Evolutionary conservation across 2,113 vertebrate species (phyloP).

Genomic region (Syrrhaptes paradoxus): DNA sequence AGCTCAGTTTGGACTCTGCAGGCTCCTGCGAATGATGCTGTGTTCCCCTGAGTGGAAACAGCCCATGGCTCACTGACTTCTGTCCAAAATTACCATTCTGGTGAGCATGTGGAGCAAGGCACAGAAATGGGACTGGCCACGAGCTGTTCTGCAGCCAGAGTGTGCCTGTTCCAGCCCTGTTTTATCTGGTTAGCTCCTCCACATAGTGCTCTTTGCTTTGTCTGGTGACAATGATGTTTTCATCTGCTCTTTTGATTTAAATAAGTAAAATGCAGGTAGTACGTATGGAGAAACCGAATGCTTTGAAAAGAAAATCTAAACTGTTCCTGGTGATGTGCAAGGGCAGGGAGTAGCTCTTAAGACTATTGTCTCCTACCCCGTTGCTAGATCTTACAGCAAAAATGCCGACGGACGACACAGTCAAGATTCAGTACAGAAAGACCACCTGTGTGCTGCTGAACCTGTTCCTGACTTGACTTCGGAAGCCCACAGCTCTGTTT

Average conservation of each 20-base stretch:
- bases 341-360: background rate
- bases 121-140: background rate
- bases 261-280: background rate
- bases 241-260: background rate
- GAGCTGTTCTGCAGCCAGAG: background rate
- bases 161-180: background rate
- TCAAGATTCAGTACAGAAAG: constrained; percentile 62
- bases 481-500: background rate
- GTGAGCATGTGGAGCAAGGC: background rate
- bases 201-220: background rate
- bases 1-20: background rate
- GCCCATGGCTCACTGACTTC: background rate
- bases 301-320: background rate
- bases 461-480: background rate
- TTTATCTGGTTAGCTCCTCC: background rate
- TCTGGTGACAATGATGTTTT: background rate
- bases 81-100: background rate
- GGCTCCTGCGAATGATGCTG: background rate
- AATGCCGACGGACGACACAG: constrained; percentile 50
- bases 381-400: constrained; percentile 73
- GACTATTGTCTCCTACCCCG: background rate
- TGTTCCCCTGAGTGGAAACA: accelerated
- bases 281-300: background rate
- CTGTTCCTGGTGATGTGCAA: background rate
- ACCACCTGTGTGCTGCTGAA: background rate